Conservation (phyloP, 2,888 invertebrate genomes). For the Liposcelis brunnea region DNA sequence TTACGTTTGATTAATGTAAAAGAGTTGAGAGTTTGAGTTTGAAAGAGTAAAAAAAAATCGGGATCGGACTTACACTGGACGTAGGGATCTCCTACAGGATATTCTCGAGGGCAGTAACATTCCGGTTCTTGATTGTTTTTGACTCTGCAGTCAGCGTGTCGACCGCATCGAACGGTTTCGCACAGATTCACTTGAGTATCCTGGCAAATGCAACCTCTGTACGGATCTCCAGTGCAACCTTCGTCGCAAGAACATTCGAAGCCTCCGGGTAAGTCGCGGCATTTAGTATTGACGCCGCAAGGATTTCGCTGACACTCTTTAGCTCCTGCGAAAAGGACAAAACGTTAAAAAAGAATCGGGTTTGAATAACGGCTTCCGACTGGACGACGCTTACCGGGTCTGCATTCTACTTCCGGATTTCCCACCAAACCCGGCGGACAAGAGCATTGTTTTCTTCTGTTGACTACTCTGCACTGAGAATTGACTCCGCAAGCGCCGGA, state of each 20-base stretch:
- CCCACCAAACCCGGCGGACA: conserved; percentile 59
- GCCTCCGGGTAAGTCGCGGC: conserved; percentile 54
- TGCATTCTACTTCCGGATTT: conserved; percentile 50
- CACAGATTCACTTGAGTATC: conserved; percentile 51
- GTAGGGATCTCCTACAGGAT: conserved; percentile 69
- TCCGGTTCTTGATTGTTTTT: conserved; percentile 41
- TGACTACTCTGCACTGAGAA: conserved; percentile 65
- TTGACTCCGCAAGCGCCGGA: conserved; percentile 63
- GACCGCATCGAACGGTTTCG: conserved; percentile 59
- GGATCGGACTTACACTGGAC: conserved; percentile 54
- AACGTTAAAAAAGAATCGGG: neutral
- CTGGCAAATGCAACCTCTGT: conserved; percentile 62
- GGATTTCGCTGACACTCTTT: conserved; percentile 65
- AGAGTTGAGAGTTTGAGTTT: no score
- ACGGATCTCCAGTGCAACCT: conserved; percentile 66
- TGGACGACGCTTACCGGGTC: conserved; percentile 32
- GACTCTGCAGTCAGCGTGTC: conserved; percentile 63
- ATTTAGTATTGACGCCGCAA: conserved; percentile 69
- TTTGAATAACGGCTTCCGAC: neutral
- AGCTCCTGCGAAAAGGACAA: conserved; percentile 27
- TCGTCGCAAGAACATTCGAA: conserved; percentile 67
- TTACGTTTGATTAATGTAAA: no score
- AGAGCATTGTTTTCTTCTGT: conserved; percentile 56
- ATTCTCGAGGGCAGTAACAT: conserved; percentile 69
- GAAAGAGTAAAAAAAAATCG: neutral